These are phyloP conservation scores for Tenualosa ilisha DNA, from an alignment of 2,797 vertebrate genomes.

Conservation along the genomic window DNA sequence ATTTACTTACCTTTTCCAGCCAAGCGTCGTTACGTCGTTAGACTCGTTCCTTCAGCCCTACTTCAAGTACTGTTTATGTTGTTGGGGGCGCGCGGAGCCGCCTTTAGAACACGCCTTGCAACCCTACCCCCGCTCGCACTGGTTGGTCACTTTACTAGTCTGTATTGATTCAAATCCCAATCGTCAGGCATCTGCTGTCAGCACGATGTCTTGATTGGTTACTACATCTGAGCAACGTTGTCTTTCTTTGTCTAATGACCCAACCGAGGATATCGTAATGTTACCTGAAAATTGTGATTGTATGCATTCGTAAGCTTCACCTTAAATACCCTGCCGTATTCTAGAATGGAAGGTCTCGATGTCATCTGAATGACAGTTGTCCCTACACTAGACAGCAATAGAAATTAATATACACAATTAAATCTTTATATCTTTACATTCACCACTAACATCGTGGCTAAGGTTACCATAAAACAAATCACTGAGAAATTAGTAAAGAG, in stretches of 20 bases:
- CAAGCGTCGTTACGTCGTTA: not conserved
- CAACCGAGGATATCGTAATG: not conserved
- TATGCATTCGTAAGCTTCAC: not conserved
- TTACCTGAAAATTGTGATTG: not conserved
- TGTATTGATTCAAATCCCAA: constrained; percentile 22
- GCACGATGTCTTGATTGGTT: not conserved
- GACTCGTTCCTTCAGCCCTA: not conserved
- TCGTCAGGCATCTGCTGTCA: not conserved
- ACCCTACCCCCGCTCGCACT: not conserved
- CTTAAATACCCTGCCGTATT: not conserved
- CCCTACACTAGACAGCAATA: not conserved
- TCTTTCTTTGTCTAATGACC: constrained; percentile 15
- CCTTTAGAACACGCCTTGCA: constrained; percentile 6
- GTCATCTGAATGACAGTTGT: not conserved
- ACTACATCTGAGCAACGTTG: not conserved
- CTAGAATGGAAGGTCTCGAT: not conserved
- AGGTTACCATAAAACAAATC: too few relatives aligned
- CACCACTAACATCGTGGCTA: not conserved
- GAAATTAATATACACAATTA: not conserved
- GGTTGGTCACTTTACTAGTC: constrained; percentile 2
- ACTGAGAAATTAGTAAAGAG: not conserved
- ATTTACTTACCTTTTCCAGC: not conserved
- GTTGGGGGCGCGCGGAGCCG: not conserved
- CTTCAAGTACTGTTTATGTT: constrained; percentile 17
- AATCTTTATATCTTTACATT: not conserved